Percentiles rank a stretch among this genome's conserved stretches.
Conservation (phyloP, 2,888 invertebrate genomes). For the Xestoiulus laeticollis region DNA sequence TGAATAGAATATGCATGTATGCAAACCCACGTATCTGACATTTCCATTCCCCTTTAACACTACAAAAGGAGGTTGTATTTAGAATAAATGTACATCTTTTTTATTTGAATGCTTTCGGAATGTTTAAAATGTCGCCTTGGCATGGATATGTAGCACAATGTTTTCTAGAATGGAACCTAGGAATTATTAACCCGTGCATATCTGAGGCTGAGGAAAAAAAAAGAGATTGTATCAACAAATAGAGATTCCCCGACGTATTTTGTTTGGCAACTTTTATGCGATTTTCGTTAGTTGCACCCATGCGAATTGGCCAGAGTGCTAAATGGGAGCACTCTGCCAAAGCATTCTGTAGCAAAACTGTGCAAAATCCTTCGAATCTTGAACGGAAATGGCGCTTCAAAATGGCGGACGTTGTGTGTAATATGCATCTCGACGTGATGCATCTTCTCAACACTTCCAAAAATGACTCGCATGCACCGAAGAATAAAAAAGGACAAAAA, state of each 20-base stretch:
- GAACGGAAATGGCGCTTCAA: background rate
- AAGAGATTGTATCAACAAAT: conserved; percentile 24
- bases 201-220: background rate
- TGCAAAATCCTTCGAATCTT: background rate
- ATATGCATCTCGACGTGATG: background rate
- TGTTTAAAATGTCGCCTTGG: background rate
- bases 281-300: background rate
- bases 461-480: conserved; percentile 24
- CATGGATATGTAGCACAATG: background rate
- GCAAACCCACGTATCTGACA: no score
- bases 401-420: background rate
- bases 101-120: background rate
- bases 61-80: no score
- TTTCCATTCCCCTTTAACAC: no score
- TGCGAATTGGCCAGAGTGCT: background rate
- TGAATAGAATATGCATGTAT: no score
- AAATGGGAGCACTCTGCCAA: conserved; percentile 22
- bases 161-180: background rate
- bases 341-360: background rate
- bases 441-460: conserved; percentile 38
- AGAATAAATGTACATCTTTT: no score
- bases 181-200: background rate
- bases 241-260: conserved; percentile 2
- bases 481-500: conserved; percentile 27
- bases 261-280: background rate